Conservation (phyloP, 2,888 invertebrate genomes). For the Odontothrips loti region DNA sequence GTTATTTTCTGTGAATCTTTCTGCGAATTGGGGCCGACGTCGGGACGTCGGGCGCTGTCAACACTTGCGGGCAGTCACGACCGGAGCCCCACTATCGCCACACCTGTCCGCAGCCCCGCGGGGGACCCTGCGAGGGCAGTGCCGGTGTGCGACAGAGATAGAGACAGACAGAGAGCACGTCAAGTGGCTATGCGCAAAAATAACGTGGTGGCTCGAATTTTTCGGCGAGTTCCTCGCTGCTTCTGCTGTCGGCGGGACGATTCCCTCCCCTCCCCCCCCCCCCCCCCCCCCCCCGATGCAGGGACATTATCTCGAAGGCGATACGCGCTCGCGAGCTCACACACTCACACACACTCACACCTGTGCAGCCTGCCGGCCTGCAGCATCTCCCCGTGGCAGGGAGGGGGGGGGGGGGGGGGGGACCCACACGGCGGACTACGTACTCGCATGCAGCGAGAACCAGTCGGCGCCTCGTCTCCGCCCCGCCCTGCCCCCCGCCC, state of each 20-base stretch:
- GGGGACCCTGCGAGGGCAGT: background rate
- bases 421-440: background rate
- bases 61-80: too few relatives aligned
- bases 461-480: background rate
- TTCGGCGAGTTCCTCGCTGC: background rate
- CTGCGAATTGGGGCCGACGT: too few relatives aligned
- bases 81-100: too few relatives aligned
- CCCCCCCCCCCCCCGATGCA: background rate
- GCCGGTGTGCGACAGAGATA: background rate
- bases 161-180: background rate
- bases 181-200: background rate
- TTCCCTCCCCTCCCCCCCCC: too few relatives aligned
- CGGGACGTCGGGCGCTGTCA: too few relatives aligned
- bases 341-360: too few relatives aligned
- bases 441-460: too few relatives aligned
- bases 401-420: background rate
- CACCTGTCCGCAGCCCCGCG: background rate
- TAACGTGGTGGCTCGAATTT: too few relatives aligned
- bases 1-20: too few relatives aligned
- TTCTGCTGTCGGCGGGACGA: background rate
- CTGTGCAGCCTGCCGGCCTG: too few relatives aligned
- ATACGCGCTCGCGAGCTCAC: too few relatives aligned
- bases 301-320: too few relatives aligned
- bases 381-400: background rate
- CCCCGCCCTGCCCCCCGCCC: background rate